Evolutionary conservation across 2,888 invertebrate species (phyloP), one percentile per base, ranked within the genome.

Genomic region (Pterostichus madidus): DNA sequence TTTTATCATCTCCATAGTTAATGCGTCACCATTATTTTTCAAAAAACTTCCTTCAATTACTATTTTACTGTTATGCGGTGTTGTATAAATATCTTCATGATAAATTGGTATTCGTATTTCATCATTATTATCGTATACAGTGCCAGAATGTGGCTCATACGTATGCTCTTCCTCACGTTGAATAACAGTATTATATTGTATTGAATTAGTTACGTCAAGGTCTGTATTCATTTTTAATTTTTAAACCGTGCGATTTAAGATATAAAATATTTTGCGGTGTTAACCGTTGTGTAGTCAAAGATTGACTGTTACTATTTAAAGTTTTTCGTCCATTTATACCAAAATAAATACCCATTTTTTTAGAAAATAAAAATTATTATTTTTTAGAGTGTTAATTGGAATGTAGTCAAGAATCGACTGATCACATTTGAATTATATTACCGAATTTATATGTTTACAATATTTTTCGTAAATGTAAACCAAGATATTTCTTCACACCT

Each of bases 41-140:
- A 53, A 15, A 53, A 77, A 77, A 56, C 32, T 53, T 31, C 32
- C 53, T 13, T 77, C 77, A 56, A 77, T 77, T 6, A 56, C 24
- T 31, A 77, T 56, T 32, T 39, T 56, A n/a, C 77, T 77, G 13
- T 77, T 56, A 31, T 35, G 15, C 11, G 77, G 77, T 56, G 15
- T 35, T 56, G 35, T 56, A 10, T 56, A 77, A 56, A 77, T 77
- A 56, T 77, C 56, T 53, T 77, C 32, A 53, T 77, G 7, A 35
- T 77, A 11, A 35, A 77, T 77, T 6, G 77, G 77, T n/a, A 77
- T 77, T 39, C 77, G 31, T 56, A 77, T 77, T 56, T 77, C 53
- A 56, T 77, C 53, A 56, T 53, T 53, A 77, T 77, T 77, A 24
- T 39, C 71, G 13, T 46, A 71, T 44, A 0, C 3, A 44, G 44